Conservation (phyloP, 2,888 invertebrate genomes). For the Dasysyrphus tricinctus region DNA sequence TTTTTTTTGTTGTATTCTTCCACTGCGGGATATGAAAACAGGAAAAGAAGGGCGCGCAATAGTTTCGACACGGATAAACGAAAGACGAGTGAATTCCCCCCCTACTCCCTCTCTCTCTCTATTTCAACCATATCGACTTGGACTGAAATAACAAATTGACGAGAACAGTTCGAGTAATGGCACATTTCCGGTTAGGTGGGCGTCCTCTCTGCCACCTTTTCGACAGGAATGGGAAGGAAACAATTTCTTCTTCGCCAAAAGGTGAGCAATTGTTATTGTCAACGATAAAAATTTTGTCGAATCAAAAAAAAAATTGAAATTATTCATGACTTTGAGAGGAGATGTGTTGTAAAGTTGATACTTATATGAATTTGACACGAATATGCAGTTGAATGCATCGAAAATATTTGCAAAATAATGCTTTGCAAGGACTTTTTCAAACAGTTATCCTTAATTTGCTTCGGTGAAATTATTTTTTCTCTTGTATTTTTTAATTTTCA, state of each 20-base stretch:
- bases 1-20: constrained; percentile 6
- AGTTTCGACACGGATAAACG: constrained; percentile 51
- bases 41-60: constrained; percentile 66
- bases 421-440: neutral
- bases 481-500: neutral
- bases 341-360: constrained; percentile 30
- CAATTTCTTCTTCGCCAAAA: constrained; percentile 52
- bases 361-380: constrained; percentile 36
- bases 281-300: constrained; percentile 38
- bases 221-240: constrained; percentile 50
- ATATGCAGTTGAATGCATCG: constrained; percentile 41
- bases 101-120: neutral
- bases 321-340: constrained; percentile 53
- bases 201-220: constrained; percentile 16
- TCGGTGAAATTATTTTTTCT: neutral
- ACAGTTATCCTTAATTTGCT: neutral
- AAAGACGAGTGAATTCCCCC: constrained; percentile 30
- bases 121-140: constrained; percentile 58
- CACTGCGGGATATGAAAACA: constrained; percentile 33
- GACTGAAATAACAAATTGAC: constrained; percentile 72
- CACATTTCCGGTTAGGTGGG: constrained; percentile 65
- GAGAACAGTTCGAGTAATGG: constrained; percentile 72
- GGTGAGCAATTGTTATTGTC: constrained; percentile 69
- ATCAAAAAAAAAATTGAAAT: constrained; percentile 52
- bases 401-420: neutral